A percentile compares a stretch with the other conserved stretches of the same genome.
Conservation (phyloP, 2,888 invertebrate genomes). For the Catocala nupta region DNA sequence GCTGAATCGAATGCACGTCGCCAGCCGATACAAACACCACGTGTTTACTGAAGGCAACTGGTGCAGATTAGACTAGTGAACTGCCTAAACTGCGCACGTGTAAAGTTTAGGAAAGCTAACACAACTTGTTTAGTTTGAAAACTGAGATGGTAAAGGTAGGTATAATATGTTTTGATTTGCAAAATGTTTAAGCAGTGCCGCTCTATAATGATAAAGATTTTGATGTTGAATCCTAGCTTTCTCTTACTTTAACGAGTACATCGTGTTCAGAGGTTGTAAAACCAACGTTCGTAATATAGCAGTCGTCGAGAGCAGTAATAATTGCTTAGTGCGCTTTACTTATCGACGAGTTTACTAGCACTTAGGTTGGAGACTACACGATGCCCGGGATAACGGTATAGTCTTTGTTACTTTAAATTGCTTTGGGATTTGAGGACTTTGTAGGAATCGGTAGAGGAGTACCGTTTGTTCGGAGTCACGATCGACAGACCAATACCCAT, state of each 20-base stretch:
- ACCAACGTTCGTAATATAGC: slow-evolving; percentile 41
- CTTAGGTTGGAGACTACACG: slow-evolving; percentile 39
- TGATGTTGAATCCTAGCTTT: slow-evolving; percentile 54
- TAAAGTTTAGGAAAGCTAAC: slow-evolving; percentile 66
- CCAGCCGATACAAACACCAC: slow-evolving; percentile 68
- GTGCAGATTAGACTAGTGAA: slow-evolving; percentile 70
- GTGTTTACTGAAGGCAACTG: slow-evolving; percentile 79
- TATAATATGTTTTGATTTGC: slow-evolving; percentile 34
- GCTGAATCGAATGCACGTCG: slow-evolving; percentile 74
- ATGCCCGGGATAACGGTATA: slow-evolving; percentile 33
- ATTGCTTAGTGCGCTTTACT: slow-evolving; percentile 51
- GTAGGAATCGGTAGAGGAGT: slow-evolving; percentile 7
- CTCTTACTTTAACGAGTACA: slow-evolving; percentile 56
- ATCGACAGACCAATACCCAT: not conserved
- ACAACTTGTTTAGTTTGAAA: slow-evolving; percentile 31
- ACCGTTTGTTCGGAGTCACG: slow-evolving; percentile 15
- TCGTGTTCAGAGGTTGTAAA: slow-evolving; percentile 61
- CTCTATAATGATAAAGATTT: slow-evolving; percentile 50
- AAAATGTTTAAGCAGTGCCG: slow-evolving; percentile 47
- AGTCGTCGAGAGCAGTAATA: slow-evolving; percentile 45
- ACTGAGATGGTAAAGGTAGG: slow-evolving; percentile 23
- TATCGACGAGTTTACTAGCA: slow-evolving; percentile 46
- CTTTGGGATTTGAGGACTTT: slow-evolving; percentile 24
- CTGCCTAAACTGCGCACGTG: slow-evolving; percentile 73
- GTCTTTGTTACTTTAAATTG: slow-evolving; percentile 42